These are phyloP conservation scores for Alentia gelatinosa DNA, from an alignment of 2,888 invertebrate species.

Conservation along the genomic window DNA sequence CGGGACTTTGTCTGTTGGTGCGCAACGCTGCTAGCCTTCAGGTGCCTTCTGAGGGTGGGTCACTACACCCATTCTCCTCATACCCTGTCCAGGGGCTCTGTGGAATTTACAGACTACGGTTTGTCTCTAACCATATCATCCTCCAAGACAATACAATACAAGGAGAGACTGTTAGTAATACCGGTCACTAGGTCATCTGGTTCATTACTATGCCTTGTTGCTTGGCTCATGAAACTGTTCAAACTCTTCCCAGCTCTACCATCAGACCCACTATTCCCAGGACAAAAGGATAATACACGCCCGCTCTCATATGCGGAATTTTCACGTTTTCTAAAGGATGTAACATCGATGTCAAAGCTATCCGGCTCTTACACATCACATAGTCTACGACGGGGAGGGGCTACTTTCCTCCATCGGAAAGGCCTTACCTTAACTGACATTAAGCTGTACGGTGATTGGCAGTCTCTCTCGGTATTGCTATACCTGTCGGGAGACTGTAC, in stretches of 20 bases:
- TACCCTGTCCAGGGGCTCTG: background rate
- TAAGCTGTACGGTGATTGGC: too few species aligned
- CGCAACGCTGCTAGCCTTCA: background rate
- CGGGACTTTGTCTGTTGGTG: background rate
- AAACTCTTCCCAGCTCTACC: background rate
- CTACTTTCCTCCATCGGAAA: background rate
- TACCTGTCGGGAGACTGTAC: too few species aligned
- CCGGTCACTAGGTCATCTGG: background rate
- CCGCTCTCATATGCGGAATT: background rate
- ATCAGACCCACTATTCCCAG: background rate
- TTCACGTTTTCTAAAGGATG: too few species aligned
- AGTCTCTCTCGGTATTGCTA: too few species aligned
- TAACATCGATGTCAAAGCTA: background rate
- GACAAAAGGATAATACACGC: background rate
- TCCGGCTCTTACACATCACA: background rate
- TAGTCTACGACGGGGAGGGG: background rate
- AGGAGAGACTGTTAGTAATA: background rate
- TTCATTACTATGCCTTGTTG: background rate
- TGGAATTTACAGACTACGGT: background rate
- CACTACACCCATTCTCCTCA: background rate
- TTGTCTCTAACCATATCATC: background rate
- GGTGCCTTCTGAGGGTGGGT: background rate
- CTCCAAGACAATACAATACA: background rate
- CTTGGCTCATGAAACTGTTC: background rate
- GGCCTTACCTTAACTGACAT: too few species aligned